A percentile compares a stretch with the other conserved stretches of the same genome.
These are phyloP conservation scores for Cariama cristata DNA, from an alignment of 2,113 vertebrate species.

Conservation along the genomic window DNA sequence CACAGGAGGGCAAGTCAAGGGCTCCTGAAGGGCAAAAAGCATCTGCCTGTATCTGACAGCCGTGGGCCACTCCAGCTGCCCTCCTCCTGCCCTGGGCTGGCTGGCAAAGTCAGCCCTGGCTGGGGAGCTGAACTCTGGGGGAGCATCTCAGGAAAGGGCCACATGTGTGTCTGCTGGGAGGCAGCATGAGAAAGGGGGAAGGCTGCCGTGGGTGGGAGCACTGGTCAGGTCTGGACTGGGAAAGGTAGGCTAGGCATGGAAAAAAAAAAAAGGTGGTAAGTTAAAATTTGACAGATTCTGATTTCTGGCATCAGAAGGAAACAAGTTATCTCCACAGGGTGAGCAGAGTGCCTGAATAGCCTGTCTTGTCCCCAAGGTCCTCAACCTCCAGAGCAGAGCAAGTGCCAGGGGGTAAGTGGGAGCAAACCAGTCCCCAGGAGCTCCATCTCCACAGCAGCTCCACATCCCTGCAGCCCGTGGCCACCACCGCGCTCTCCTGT, in stretches of 20 bases:
- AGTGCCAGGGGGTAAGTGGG: background rate
- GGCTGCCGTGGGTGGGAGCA: background rate
- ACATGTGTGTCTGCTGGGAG: background rate
- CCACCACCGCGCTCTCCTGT: background rate
- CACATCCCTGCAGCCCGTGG: rapidly evolving
- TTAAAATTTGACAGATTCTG: background rate
- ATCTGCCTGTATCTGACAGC: background rate
- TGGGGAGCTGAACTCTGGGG: background rate
- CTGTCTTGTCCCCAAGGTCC: background rate
- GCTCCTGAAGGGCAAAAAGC: background rate
- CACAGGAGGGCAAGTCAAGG: background rate
- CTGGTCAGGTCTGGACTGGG: background rate
- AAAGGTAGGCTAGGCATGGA: background rate
- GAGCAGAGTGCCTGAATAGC: background rate
- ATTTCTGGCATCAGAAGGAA: background rate
- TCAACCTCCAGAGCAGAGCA: background rate
- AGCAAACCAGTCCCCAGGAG: background rate
- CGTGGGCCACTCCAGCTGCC: background rate
- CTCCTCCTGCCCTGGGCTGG: rapidly evolving
- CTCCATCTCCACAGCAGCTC: background rate
- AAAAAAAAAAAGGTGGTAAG: background rate
- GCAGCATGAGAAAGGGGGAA: rapidly evolving
- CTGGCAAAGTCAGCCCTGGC: background rate
- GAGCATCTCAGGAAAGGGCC: background rate
- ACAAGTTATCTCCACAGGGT: background rate